phyloP scores from a whole-genome alignment of 2,888 invertebrate species.

The Cephus nigrinus region DNA sequence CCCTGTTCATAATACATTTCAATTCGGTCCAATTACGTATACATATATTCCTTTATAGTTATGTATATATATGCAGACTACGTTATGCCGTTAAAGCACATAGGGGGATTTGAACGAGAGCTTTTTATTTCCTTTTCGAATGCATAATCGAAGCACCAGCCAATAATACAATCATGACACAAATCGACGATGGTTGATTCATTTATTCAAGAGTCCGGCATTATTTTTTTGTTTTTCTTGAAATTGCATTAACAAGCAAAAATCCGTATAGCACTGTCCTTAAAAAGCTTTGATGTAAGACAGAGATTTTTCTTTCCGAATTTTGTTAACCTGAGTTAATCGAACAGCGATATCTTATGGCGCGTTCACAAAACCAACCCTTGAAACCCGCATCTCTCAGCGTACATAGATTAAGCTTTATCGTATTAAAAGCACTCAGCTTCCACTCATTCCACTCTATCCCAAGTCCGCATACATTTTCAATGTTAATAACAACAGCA shows the following conservation, averaged over 20 bases:
- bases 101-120: neutral
- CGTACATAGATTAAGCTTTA: neutral
- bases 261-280: too few species aligned
- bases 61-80: neutral
- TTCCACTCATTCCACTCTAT: neutral
- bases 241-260: neutral
- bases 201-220: neutral
- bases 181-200: neutral
- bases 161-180: neutral
- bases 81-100: neutral
- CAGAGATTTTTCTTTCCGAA: neutral
- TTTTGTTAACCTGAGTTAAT: neutral
- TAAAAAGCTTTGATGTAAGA: neutral
- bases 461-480: neutral
- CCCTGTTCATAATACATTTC: neutral
- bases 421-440: neutral
- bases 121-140: neutral
- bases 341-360: neutral
- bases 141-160: neutral
- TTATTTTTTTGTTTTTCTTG: neutral
- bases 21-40: neutral
- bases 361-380: neutral
- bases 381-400: neutral
- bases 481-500: neutral
- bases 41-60: neutral